Conservation (phyloP, 2,888 invertebrate species). For the Corbicula japonica region DNA sequence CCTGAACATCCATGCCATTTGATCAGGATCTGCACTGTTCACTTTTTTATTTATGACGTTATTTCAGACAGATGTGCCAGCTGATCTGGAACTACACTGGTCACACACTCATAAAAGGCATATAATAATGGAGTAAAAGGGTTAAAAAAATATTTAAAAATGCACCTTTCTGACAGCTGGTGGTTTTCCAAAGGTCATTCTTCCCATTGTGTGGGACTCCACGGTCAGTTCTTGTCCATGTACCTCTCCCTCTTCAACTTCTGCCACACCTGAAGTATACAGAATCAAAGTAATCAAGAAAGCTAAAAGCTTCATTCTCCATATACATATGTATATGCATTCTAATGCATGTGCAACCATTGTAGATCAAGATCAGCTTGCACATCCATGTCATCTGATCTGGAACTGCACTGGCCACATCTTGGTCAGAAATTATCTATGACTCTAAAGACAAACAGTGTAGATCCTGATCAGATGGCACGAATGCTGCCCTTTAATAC, state of each 20-base stretch:
- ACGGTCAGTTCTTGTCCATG: constrained; percentile 68
- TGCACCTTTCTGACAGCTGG: constrained; percentile 79
- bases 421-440: background rate
- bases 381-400: background rate
- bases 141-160: background rate
- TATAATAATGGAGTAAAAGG: background rate
- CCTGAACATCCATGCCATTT: background rate
- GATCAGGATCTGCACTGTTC: background rate
- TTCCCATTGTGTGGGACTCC: constrained; percentile 76
- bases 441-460: background rate
- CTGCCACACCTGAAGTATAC: constrained; percentile 74
- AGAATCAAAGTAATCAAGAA: background rate
- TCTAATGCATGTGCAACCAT: background rate
- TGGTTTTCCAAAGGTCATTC: constrained; percentile 78
- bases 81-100: background rate
- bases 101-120: background rate
- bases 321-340: background rate
- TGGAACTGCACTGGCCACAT: background rate
- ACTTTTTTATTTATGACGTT: background rate
- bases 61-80: background rate
- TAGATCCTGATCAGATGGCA: too few species aligned
- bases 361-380: background rate
- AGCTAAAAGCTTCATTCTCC: background rate
- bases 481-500: too few species aligned
- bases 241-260: constrained; percentile 78